phyloP scores from a whole-genome alignment of 2,888 invertebrate species.

The Drosophila stalkeri region DNA sequence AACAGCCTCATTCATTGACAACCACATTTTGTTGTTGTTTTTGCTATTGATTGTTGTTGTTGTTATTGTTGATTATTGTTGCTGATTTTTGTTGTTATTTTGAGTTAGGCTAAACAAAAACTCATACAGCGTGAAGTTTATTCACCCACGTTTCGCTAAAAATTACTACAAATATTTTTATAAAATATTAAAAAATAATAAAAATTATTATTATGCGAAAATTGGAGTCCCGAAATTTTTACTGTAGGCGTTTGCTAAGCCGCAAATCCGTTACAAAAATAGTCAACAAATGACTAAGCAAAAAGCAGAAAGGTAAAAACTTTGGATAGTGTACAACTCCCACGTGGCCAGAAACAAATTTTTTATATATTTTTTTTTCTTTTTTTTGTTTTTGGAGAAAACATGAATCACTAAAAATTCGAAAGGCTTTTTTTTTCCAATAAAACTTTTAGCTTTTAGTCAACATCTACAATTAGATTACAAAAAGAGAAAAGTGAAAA shows the following conservation, averaged over 20 bases:
- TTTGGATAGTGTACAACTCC: slow-evolving; percentile 42
- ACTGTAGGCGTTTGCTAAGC: slow-evolving; percentile 70
- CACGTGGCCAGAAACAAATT: slow-evolving; percentile 46
- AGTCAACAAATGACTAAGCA: slow-evolving; percentile 65
- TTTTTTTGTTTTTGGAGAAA: slow-evolving; percentile 49
- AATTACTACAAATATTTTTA: slow-evolving; percentile 23
- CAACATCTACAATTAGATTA: slow-evolving; percentile 5
- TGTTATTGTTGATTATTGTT: slow-evolving; percentile 14
- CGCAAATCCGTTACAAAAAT: slow-evolving; percentile 69
- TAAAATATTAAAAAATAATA: slow-evolving; percentile 18
- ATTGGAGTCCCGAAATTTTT: slow-evolving; percentile 29
- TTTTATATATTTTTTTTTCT: neutral
- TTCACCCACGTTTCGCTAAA: slow-evolving; percentile 71
- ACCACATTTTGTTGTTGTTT: slow-evolving; percentile 45
- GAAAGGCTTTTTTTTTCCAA: slow-evolving; percentile 5
- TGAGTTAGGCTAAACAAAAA: slow-evolving; percentile 25
- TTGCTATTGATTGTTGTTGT: slow-evolving; percentile 20
- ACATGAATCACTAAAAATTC: slow-evolving; percentile 44
- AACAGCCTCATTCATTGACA: slow-evolving; percentile 72
- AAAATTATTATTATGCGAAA: slow-evolving; percentile 8
- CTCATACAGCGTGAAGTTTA: slow-evolving; percentile 65
- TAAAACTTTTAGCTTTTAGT: slow-evolving; percentile 13
- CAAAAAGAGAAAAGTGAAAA: neutral
- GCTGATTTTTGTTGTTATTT: slow-evolving; percentile 9
- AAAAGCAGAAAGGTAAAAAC: slow-evolving; percentile 41